These are phyloP conservation scores for Drosophila hawaiiensis DNA, from an alignment of 2,888 invertebrate genomes.

Conservation along the genomic window DNA sequence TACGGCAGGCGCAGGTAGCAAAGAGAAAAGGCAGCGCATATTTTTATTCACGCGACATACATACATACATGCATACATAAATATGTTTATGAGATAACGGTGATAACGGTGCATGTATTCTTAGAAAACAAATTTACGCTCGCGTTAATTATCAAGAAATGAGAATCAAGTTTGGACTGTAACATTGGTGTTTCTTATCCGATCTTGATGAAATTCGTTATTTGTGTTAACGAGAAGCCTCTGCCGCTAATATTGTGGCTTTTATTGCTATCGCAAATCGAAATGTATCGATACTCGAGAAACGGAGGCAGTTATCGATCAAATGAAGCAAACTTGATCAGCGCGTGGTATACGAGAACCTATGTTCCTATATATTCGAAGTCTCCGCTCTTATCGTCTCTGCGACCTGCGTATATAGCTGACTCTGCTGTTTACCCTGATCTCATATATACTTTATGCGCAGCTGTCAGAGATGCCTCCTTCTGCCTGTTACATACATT, in stretches of 20 bases:
- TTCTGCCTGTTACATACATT: background rate
- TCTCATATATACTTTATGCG: background rate
- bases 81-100: background rate
- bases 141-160: background rate
- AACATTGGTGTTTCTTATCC: background rate
- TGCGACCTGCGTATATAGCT: too few species aligned
- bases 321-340: background rate
- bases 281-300: too few species aligned
- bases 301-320: background rate
- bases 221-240: background rate
- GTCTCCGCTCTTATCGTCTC: too few species aligned
- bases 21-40: background rate
- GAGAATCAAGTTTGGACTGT: background rate
- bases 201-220: background rate
- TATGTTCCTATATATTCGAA: background rate
- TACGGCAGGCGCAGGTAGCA: background rate
- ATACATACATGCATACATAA: too few species aligned
- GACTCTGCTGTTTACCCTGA: background rate
- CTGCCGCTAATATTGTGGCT: background rate
- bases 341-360: background rate
- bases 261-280: background rate
- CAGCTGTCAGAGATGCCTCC: background rate
- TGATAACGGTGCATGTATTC: background rate
- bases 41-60: background rate
- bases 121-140: background rate